A percentile compares a stretch with the other conserved stretches of the same genome.
phyloP scores from a whole-genome alignment of 2,113 vertebrate genomes.

The Vireo altiloquus region DNA sequence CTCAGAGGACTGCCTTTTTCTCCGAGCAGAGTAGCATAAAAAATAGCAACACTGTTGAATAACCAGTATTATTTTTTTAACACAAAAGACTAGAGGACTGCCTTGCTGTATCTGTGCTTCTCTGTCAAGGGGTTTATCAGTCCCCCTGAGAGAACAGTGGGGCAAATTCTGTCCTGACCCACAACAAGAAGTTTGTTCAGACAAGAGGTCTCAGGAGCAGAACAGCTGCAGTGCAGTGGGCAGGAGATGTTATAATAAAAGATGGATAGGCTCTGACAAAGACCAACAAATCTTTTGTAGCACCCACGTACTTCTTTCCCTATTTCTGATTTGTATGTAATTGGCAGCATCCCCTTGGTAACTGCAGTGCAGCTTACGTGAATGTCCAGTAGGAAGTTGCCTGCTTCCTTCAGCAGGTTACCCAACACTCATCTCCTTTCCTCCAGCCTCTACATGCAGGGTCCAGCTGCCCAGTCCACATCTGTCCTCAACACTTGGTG shows the following conservation, averaged over 20 bases:
- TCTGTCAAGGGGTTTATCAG: not conserved
- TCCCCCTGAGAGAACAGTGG: rapidly evolving
- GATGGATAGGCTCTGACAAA: not conserved
- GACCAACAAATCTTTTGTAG: not conserved
- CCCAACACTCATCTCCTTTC: not conserved
- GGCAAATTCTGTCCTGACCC: not conserved
- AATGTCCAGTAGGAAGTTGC: not conserved
- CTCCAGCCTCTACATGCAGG: not conserved
- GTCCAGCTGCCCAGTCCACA: not conserved
- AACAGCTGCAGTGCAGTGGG: not conserved
- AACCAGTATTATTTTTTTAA: not conserved
- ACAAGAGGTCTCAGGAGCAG: not conserved
- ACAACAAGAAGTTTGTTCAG: not conserved
- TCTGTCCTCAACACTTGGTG: not conserved
- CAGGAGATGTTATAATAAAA: not conserved
- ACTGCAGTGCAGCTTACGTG: not conserved
- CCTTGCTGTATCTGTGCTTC: not conserved
- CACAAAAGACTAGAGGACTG: not conserved
- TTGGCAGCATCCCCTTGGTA: not conserved
- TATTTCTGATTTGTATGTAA: not conserved
- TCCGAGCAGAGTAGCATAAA: not conserved
- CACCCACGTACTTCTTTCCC: not conserved
- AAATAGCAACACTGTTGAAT: constrained; percentile 29
- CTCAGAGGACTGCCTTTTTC: constrained; percentile 28
- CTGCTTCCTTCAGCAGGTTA: not conserved